A percentile compares a stretch with the other conserved stretches of the same genome.
These are phyloP conservation scores for Sphaeramia orbicularis DNA, from an alignment of 2,797 vertebrate genomes.

Conservation along the genomic window DNA sequence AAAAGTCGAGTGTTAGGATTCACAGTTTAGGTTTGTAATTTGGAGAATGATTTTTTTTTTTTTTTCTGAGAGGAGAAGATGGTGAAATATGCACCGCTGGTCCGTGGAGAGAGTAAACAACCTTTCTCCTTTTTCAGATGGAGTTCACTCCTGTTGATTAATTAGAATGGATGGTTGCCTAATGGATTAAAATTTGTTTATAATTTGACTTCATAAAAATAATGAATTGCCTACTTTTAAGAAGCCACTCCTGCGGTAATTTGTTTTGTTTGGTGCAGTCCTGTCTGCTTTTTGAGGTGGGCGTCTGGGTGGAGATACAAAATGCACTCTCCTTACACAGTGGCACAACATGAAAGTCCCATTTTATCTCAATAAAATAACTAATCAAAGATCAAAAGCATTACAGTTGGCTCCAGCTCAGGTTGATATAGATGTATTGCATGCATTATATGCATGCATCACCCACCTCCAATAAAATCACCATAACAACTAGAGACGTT, in stretches of 20 bases:
- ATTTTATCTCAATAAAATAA: constrained; percentile 80
- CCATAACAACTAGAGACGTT: constrained; percentile 82
- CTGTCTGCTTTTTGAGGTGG: constrained; percentile 64
- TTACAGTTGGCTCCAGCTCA: constrained; percentile 75
- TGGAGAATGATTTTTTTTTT: constrained; percentile 68
- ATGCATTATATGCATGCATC: constrained; percentile 77
- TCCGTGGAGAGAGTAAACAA: constrained; percentile 83
- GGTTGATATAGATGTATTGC: constrained; percentile 80
- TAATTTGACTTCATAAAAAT: constrained; percentile 87
- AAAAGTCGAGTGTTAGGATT: constrained; percentile 87
- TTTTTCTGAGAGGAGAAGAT: constrained; percentile 61
- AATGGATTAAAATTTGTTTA: constrained; percentile 86
- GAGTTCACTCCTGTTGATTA: constrained; percentile 87
- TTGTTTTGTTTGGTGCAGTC: constrained; percentile 76
- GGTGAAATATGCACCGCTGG: constrained; percentile 83
- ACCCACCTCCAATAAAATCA: constrained; percentile 85
- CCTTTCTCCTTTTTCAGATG: constrained; percentile 82
- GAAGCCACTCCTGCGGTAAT: constrained; percentile 78
- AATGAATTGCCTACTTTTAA: constrained; percentile 83
- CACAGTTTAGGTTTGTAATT: constrained; percentile 89
- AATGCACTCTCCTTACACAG: constrained; percentile 55
- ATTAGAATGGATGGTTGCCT: constrained; percentile 87
- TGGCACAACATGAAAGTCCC: constrained; percentile 71
- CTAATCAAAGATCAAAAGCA: constrained; percentile 83
- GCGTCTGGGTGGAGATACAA: constrained; percentile 63